These are phyloP conservation scores for Drosophila nr. perissopoda DNA, from an alignment of 2,888 invertebrate genomes.

Conservation along the genomic window DNA sequence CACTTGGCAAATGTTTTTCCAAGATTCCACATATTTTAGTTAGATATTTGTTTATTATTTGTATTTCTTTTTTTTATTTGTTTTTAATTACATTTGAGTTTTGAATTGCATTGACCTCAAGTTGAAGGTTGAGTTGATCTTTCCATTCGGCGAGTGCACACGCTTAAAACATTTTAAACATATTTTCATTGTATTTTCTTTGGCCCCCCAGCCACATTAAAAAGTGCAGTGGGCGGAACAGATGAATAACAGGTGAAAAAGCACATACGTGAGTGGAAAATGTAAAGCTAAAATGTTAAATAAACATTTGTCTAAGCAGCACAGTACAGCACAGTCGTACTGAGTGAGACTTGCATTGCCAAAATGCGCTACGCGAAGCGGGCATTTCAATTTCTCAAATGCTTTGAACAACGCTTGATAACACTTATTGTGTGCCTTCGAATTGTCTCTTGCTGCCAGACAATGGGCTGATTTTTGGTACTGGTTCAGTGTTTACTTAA, in stretches of 20 bases:
- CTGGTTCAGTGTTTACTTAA: background rate
- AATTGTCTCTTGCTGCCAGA: background rate
- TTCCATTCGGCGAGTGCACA: slow-evolving; percentile 5
- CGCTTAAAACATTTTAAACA: slow-evolving; percentile 19
- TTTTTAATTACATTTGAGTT: background rate
- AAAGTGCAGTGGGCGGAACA: slow-evolving; percentile 45
- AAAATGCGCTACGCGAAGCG: slow-evolving; percentile 33
- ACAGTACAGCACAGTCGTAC: background rate
- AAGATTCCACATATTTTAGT: background rate
- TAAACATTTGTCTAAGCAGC: slow-evolving; percentile 64
- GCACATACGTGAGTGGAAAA: slow-evolving; percentile 56
- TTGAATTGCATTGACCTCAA: background rate
- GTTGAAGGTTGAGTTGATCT: slow-evolving; percentile 3
- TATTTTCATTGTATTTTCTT: slow-evolving; percentile 6
- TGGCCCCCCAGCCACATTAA: slow-evolving; percentile 7
- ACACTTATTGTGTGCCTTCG: slow-evolving; percentile 11
- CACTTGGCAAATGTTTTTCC: slow-evolving; percentile 1
- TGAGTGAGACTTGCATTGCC: slow-evolving; percentile 41
- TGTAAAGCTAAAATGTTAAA: slow-evolving; percentile 57
- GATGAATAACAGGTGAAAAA: slow-evolving; percentile 56
- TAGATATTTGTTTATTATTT: background rate
- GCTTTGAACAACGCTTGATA: slow-evolving; percentile 10
- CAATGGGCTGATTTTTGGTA: background rate
- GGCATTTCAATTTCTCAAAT: slow-evolving; percentile 8
- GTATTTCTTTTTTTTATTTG: background rate